Conservation (phyloP, 2,113 vertebrate genomes). For the human (Homo sapiens) region DNA sequence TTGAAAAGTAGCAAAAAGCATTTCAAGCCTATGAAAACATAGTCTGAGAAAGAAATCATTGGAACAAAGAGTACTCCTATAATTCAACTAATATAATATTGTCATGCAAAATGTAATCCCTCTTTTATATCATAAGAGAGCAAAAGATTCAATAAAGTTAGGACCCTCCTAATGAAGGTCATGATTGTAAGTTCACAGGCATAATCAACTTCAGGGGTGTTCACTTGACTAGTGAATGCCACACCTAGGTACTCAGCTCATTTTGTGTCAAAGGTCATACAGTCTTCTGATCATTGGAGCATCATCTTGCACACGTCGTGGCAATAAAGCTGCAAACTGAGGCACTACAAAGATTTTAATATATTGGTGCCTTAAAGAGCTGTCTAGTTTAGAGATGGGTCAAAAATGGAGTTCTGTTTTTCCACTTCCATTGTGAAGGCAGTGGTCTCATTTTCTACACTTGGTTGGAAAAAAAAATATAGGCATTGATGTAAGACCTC, state of each 20-base stretch:
- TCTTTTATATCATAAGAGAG: not conserved
- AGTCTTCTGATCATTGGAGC: not conserved
- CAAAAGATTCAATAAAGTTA: not conserved
- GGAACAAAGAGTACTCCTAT: not conserved
- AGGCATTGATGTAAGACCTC: not conserved
- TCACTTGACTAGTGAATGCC: not conserved
- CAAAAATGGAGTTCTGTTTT: not conserved
- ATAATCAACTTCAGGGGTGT: not conserved
- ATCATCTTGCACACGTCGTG: not conserved
- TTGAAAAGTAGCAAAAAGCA: slow-evolving; percentile 36
- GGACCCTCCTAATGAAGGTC: not conserved
- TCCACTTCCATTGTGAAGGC: not conserved
- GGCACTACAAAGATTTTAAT: not conserved
- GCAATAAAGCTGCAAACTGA: not conserved
- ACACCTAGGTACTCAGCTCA: not conserved
- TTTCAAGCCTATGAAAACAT: slow-evolving; percentile 17
- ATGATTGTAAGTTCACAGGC: not conserved
- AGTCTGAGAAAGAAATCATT: not conserved
- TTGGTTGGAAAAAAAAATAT: not conserved
- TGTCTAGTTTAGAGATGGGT: not conserved
- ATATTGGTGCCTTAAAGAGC: not conserved
- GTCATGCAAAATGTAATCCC: not conserved
- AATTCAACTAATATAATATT: slow-evolving; percentile 31
- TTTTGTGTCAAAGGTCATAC: not conserved
- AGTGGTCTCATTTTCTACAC: not conserved